Percentiles rank a stretch among this genome's conserved stretches.
phyloP scores from a whole-genome alignment of 2,797 vertebrate genomes.

The Cossypha caffra region DNA sequence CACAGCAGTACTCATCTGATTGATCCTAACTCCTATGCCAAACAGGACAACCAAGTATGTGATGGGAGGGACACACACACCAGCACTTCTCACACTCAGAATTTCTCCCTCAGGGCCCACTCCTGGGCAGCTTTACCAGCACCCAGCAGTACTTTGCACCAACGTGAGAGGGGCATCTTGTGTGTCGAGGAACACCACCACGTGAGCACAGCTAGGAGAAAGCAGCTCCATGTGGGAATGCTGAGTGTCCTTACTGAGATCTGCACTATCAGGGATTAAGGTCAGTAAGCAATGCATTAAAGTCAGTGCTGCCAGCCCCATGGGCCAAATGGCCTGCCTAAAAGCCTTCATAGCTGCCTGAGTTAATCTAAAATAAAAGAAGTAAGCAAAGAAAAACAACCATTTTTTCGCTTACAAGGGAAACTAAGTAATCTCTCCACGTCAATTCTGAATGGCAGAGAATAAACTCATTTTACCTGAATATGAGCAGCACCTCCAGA shows the following conservation, averaged over 20 bases:
- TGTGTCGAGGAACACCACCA: fast-evolving
- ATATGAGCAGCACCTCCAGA: background rate
- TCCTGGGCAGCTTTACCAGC: background rate
- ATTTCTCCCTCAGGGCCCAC: background rate
- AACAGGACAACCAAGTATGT: background rate
- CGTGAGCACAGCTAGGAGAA: background rate
- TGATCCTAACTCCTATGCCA: background rate
- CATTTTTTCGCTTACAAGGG: background rate
- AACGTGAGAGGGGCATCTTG: fast-evolving
- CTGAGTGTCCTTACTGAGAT: background rate
- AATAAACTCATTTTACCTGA: background rate
- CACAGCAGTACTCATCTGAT: background rate
- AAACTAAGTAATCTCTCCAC: background rate
- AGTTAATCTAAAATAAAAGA: slow-evolving; percentile 41
- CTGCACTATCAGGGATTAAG: background rate
- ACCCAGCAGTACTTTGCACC: background rate
- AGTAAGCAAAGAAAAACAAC: background rate
- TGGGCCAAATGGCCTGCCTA: background rate
- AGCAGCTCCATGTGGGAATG: background rate
- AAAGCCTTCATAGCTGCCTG: slow-evolving; percentile 44
- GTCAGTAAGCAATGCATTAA: background rate
- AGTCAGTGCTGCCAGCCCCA: background rate
- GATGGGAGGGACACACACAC: background rate
- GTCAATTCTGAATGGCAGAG: slow-evolving; percentile 8
- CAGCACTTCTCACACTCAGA: background rate